A percentile compares a stretch with the other conserved stretches of the same genome.
phyloP scores from a whole-genome alignment of 1,140 invertebrate genomes.

The Vanessa atalanta region DNA sequence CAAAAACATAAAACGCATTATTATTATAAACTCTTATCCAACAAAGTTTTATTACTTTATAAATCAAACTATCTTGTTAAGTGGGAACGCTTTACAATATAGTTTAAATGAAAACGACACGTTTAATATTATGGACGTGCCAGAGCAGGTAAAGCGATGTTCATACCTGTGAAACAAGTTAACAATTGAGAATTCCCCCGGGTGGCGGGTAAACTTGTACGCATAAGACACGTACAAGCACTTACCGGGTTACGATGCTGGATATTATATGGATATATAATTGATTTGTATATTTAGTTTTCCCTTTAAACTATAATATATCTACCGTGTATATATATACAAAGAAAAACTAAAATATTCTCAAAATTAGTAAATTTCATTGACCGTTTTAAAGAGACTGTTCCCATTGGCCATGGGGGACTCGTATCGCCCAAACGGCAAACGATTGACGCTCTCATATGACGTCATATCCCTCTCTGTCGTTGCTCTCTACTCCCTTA shows the following conservation, averaged over 20 bases:
- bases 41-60: constrained; percentile 18
- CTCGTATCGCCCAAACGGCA: too few relatives aligned
- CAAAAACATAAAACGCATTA: neutral
- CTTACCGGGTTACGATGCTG: constrained; percentile 40
- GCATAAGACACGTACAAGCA: constrained; percentile 40
- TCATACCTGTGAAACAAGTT: constrained; percentile 43
- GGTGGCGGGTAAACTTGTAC: constrained; percentile 36
- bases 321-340: too few relatives aligned
- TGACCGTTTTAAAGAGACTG: too few relatives aligned
- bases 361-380: too few relatives aligned
- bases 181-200: constrained; percentile 42
- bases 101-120: constrained; percentile 37
- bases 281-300: constrained; percentile 17
- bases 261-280: constrained; percentile 31
- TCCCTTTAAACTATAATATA: neutral
- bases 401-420: too few relatives aligned
- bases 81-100: constrained; percentile 23
- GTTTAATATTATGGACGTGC: constrained; percentile 36
- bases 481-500: too few relatives aligned
- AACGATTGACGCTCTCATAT: too few relatives aligned
- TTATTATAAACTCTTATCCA: neutral
- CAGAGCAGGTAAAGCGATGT: constrained; percentile 35
- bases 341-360: too few relatives aligned
- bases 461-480: too few relatives aligned
- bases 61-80: constrained; percentile 22